A percentile compares a stretch with the other conserved stretches of the same genome.
Conservation (phyloP, 2,113 vertebrate species). For the Clarias macrocephalus region DNA sequence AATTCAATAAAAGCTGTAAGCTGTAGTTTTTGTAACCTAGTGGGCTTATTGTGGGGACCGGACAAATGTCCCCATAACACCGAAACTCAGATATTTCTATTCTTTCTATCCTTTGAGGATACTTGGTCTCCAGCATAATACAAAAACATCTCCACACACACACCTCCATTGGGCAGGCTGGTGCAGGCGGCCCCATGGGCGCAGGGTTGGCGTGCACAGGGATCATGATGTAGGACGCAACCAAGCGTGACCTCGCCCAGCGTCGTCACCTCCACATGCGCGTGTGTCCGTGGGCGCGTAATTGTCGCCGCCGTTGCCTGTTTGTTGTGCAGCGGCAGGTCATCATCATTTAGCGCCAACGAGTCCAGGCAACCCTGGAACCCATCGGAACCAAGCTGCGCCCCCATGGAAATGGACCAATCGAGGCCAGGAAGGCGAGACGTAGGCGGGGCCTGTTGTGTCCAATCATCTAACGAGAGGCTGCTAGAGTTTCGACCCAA, state of each 20-base stretch:
- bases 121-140: neutral
- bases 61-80: neutral
- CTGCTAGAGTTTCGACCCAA: conserved; percentile 91
- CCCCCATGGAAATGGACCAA: conserved; percentile 88
- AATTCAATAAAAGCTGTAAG: no score
- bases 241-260: conserved; percentile 90
- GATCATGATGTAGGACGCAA: conserved; percentile 89
- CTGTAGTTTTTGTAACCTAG: no score
- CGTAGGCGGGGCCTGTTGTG: conserved; percentile 79
- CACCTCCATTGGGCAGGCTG: conserved; percentile 87
- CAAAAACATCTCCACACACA: conserved; percentile 54
- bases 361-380: conserved; percentile 98
- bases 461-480: conserved; percentile 88
- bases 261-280: conserved; percentile 88
- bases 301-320: conserved; percentile 70
- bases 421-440: conserved; percentile 78
- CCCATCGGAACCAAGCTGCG: conserved; percentile 78
- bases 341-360: conserved; percentile 84
- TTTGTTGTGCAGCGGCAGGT: conserved; percentile 93
- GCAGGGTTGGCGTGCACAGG: conserved; percentile 85
- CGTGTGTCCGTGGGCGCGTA: conserved; percentile 45
- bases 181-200: conserved; percentile 87
- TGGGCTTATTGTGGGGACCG: no score
- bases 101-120: no score
- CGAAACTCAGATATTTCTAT: no score